phyloP scores from a whole-genome alignment of 2,888 invertebrate species.

The Chrysolina oricalcia region DNA sequence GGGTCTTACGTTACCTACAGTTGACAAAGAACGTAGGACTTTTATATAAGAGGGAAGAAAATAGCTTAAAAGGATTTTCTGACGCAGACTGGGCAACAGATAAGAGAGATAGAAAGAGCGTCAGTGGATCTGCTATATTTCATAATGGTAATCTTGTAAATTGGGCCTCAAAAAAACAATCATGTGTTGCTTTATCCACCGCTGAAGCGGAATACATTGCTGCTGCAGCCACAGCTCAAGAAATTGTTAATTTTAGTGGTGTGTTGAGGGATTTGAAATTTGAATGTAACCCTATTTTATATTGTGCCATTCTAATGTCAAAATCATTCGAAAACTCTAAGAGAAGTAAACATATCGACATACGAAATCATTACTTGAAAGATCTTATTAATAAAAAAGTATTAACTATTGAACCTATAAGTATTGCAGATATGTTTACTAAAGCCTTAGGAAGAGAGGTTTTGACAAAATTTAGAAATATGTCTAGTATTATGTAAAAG shows the following conservation, averaged over 20 bases:
- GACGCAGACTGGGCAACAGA: background rate
- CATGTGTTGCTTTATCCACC: background rate
- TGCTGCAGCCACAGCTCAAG: no score
- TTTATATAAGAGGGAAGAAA: conserved; percentile 10
- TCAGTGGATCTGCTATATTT: background rate
- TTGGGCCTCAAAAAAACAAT: conserved; percentile 14
- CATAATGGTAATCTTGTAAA: background rate
- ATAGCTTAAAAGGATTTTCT: background rate
- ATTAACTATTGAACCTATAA: conserved; percentile 28
- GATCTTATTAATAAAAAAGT: conserved; percentile 31
- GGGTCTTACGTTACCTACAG: background rate
- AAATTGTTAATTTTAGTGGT: conserved; percentile 36
- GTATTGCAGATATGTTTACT: conserved; percentile 33
- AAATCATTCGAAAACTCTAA: conserved; percentile 39
- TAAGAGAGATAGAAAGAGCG: conserved; percentile 3
- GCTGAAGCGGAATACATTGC: no score
- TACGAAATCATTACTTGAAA: conserved; percentile 36
- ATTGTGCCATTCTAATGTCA: conserved; percentile 35
- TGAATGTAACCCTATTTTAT: conserved; percentile 4
- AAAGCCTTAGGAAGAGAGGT: no score
- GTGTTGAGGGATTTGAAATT: conserved; percentile 29
- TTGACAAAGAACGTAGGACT: background rate
- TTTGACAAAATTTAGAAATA: no score
- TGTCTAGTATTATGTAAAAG: no score
- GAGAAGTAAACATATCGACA: conserved; percentile 37